These are phyloP conservation scores for Labrus mixtus DNA, from an alignment of 2,113 vertebrate genomes.

Conservation along the genomic window DNA sequence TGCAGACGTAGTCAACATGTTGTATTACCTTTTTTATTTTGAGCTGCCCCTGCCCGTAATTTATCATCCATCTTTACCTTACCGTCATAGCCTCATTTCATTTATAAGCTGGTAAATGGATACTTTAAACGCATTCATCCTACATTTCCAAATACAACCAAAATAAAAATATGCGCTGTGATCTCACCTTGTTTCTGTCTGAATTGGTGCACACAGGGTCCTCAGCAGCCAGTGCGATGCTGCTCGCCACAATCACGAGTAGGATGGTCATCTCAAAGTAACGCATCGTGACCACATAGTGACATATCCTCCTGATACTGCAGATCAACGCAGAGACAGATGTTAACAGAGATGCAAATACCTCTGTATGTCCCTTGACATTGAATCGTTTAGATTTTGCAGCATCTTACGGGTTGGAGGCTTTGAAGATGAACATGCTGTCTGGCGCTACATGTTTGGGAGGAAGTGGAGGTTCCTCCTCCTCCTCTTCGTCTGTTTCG, in stretches of 20 bases:
- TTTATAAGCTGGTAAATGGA: too few species aligned
- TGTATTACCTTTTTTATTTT: too few species aligned
- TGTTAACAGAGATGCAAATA: neutral
- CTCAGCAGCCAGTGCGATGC: constrained; percentile 95
- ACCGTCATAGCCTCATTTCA: too few species aligned
- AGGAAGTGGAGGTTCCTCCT: constrained; percentile 77
- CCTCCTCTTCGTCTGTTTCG: constrained; percentile 74
- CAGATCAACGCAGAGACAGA: constrained; percentile 6
- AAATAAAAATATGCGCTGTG: neutral
- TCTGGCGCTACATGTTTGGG: constrained; percentile 91
- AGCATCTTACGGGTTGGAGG: constrained; percentile 93
- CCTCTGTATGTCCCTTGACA: neutral
- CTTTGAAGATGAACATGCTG: constrained; percentile 99
- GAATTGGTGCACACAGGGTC: constrained; percentile 96
- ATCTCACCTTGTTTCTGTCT: constrained; percentile 92
- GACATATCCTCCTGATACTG: constrained; percentile 94
- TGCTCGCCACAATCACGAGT: constrained; percentile 97
- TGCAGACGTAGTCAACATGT: too few species aligned
- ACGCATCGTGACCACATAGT: constrained; percentile 95
- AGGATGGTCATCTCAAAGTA: constrained; percentile 99
- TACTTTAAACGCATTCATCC: too few species aligned
- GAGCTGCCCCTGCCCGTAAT: too few species aligned
- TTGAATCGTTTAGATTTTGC: neutral
- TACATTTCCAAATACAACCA: too few species aligned
- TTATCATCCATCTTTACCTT: too few species aligned